Percentiles rank a stretch among this genome's conserved stretches.
These are phyloP conservation scores for Amaurobius ferox DNA, from an alignment of 2,888 invertebrate species.

Conservation along the genomic window DNA sequence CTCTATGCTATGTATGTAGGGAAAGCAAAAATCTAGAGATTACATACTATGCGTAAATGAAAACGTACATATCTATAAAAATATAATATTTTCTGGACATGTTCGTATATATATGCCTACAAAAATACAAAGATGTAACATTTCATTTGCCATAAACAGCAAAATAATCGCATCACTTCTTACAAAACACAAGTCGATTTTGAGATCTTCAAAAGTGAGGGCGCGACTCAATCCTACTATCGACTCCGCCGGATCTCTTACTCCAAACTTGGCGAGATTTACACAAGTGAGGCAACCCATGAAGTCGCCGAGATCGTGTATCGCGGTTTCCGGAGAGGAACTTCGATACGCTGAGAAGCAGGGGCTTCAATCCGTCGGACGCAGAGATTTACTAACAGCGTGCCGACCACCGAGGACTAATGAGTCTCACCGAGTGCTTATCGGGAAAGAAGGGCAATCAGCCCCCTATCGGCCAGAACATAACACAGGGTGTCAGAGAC, in stretches of 20 bases:
- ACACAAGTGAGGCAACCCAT: conserved; percentile 14
- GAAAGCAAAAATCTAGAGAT: too few species aligned
- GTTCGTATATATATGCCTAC: too few species aligned
- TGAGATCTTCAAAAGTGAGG: not conserved
- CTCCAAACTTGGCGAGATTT: not conserved
- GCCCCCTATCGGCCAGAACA: conserved; percentile 13
- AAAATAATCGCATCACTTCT: not conserved
- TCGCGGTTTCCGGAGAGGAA: conserved; percentile 52
- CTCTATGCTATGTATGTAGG: too few species aligned
- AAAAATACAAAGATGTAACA: too few species aligned
- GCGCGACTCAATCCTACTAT: not conserved
- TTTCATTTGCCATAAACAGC: too few species aligned
- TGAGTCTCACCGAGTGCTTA: conserved; percentile 32
- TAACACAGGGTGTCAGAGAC: not conserved
- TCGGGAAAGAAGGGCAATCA: conserved; percentile 42
- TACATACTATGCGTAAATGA: too few species aligned
- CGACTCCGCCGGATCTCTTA: not conserved
- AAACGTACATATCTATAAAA: too few species aligned
- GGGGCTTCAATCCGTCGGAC: not conserved
- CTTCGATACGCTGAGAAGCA: conserved; percentile 5
- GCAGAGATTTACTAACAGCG: not conserved
- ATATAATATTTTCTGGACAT: too few species aligned
- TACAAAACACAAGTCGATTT: not conserved
- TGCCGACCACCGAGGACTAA: conserved; percentile 23
- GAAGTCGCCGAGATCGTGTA: conserved; percentile 8